These are phyloP conservation scores for Alsophila aescularia DNA, from an alignment of 2,888 invertebrate genomes.

Conservation along the genomic window DNA sequence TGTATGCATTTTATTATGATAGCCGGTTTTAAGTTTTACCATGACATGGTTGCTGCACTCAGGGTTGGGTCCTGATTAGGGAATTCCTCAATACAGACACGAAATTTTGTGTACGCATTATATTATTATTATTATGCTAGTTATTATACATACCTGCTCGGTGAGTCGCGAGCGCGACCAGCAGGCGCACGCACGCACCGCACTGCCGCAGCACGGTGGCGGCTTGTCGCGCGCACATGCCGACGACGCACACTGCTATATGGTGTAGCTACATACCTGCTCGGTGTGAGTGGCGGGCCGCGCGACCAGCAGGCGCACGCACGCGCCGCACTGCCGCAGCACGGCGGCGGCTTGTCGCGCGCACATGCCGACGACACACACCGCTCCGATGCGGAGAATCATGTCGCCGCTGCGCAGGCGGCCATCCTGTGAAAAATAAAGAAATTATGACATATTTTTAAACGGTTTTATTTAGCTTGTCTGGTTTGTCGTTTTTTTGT, in stretches of 20 bases:
- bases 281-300: conserved; percentile 78
- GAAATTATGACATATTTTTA: not conserved
- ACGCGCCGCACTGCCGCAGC: conserved; percentile 93
- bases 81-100: too few species aligned
- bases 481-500: too few species aligned
- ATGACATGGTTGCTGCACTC: too few species aligned
- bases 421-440: conserved; percentile 87
- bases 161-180: conserved; percentile 88
- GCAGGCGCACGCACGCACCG: conserved; percentile 93
- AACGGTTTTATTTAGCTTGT: not conserved
- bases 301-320: conserved; percentile 94
- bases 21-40: too few species aligned
- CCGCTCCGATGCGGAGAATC: conserved; percentile 95
- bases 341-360: conserved; percentile 96
- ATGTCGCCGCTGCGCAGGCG: conserved; percentile 97
- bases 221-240: conserved; percentile 96
- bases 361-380: conserved; percentile 95
- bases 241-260: conserved; percentile 95
- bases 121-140: too few species aligned
- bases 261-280: conserved; percentile 15
- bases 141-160: conserved; percentile 20
- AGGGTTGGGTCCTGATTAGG: too few species aligned
- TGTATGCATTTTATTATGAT: too few species aligned
- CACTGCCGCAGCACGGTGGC: conserved; percentile 95
- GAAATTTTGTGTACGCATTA: too few species aligned